These are phyloP conservation scores for Pimpla rufipes DNA, from an alignment of 2,888 invertebrate genomes.

Conservation along the genomic window DNA sequence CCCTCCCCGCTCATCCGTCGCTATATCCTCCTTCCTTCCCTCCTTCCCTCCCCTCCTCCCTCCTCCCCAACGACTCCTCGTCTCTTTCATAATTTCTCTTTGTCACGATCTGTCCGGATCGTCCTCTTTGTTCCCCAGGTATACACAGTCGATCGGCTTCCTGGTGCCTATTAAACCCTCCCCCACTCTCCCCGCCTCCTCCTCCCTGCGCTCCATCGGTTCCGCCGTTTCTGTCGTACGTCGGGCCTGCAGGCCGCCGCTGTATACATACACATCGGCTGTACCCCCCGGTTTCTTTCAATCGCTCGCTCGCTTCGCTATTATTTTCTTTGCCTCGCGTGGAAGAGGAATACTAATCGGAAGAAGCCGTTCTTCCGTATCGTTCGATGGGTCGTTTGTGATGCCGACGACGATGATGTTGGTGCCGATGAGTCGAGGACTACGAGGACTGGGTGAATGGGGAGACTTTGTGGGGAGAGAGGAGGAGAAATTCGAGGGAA, in stretches of 20 bases:
- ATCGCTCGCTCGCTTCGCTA: not conserved
- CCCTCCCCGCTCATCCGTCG: not conserved
- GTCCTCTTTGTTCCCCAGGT: slow-evolving; percentile 71
- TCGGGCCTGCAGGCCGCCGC: not conserved
- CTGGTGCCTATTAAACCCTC: slow-evolving; percentile 70
- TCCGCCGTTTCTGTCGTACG: not conserved
- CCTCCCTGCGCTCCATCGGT: slow-evolving; percentile 16
- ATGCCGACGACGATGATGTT: too few species aligned
- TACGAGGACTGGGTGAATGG: slow-evolving; percentile 4
- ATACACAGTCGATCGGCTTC: slow-evolving; percentile 67
- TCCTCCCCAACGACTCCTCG: slow-evolving; percentile 4
- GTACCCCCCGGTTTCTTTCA: slow-evolving; percentile 26
- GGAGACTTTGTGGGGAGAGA: too few species aligned
- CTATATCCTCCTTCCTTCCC: not conserved
- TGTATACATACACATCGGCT: too few species aligned
- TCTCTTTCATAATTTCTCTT: slow-evolving; percentile 72
- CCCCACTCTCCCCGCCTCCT: slow-evolving; percentile 15
- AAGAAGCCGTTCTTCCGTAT: not conserved
- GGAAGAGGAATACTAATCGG: slow-evolving; percentile 37
- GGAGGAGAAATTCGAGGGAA: too few species aligned
- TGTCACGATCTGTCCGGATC: slow-evolving; percentile 72
- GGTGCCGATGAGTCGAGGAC: too few species aligned
- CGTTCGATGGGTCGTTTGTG: slow-evolving; percentile 19
- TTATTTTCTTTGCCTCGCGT: slow-evolving; percentile 26
- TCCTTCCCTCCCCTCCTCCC: slow-evolving; percentile 32